A percentile compares a stretch with the other conserved stretches of the same genome.
Conservation (phyloP, 2,113 vertebrate genomes). For the Stigmatopora argus region DNA sequence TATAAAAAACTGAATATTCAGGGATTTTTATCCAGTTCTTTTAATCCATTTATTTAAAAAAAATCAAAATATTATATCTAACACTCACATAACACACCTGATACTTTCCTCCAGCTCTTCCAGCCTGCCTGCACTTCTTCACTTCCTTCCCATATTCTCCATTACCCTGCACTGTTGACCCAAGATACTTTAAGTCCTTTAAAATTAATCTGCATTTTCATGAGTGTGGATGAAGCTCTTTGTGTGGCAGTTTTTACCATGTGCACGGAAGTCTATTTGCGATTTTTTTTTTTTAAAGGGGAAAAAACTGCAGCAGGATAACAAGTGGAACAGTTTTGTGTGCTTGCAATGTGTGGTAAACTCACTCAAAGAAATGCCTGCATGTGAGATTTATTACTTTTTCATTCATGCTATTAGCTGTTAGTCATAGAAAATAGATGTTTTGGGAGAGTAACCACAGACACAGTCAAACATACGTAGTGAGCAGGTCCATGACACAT, state of each 20-base stretch:
- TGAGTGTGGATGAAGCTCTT: background rate
- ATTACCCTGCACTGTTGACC: too few relatives aligned
- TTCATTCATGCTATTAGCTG: constrained; percentile 6
- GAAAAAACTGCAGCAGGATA: background rate
- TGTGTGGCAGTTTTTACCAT: background rate
- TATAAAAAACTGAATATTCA: too few relatives aligned
- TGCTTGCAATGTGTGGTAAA: constrained; percentile 1
- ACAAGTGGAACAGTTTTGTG: constrained; percentile 8
- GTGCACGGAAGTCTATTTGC: background rate
- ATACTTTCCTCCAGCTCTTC: too few relatives aligned
- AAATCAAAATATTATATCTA: too few relatives aligned
- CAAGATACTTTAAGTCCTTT: background rate
- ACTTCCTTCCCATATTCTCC: too few relatives aligned
- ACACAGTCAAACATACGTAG: constrained; percentile 3
- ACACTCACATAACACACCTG: too few relatives aligned
- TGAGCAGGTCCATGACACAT: constrained; percentile 6
- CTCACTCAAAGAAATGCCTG: constrained; percentile 1
- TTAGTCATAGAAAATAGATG: constrained; percentile 15
- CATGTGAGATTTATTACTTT: background rate
- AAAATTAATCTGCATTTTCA: background rate
- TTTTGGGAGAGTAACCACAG: constrained; percentile 9
- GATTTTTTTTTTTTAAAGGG: too few relatives aligned
- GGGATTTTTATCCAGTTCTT: too few relatives aligned
- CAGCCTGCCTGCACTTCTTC: too few relatives aligned
- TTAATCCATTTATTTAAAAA: too few relatives aligned